phyloP scores from a whole-genome alignment of 1,140 invertebrate genomes.

The Drosophila bocqueti region DNA sequence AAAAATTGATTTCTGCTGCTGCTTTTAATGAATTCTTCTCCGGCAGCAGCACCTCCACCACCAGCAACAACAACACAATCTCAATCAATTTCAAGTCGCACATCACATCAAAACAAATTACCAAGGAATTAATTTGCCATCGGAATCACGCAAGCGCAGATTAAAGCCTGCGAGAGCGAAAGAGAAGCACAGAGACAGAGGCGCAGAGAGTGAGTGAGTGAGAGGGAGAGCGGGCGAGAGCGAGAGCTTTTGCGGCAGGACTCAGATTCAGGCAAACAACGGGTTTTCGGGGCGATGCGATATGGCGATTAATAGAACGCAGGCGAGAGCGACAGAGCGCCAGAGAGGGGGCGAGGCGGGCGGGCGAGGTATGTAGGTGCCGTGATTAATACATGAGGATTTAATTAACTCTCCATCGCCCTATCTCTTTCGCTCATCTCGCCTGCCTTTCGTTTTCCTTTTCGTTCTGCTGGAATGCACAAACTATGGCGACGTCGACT shows the following conservation, averaged over 20 bases:
- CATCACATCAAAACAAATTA: conserved; percentile 84
- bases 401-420: conserved; percentile 79
- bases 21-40: conserved; percentile 76
- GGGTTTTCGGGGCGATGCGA: conserved; percentile 55
- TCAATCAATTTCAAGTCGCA: conserved; percentile 84
- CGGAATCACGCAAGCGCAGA: conserved; percentile 84
- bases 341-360: too few relatives aligned
- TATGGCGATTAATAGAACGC: conserved; percentile 73
- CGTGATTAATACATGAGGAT: conserved; percentile 84
- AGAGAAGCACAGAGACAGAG: conserved; percentile 8
- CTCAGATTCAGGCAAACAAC: conserved; percentile 30
- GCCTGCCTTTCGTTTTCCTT: conserved; percentile 23
- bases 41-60: conserved; percentile 19
- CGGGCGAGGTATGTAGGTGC: conserved; percentile 50
- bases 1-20: conserved; percentile 81
- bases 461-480: conserved; percentile 56
- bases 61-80: conserved; percentile 76
- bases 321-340: conserved; percentile 2
- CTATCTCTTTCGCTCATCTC: conserved; percentile 63
- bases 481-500: conserved; percentile 68
- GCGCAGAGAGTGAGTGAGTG: conserved; percentile 3
- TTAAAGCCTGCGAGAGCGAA: conserved; percentile 31
- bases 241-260: conserved; percentile 19
- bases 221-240: conserved; percentile 21
- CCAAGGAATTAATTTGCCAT: conserved; percentile 84